Evolutionary conservation across 2,113 vertebrate species (phyloP).

Genomic region (Corythoichthys haematopterus): DNA sequence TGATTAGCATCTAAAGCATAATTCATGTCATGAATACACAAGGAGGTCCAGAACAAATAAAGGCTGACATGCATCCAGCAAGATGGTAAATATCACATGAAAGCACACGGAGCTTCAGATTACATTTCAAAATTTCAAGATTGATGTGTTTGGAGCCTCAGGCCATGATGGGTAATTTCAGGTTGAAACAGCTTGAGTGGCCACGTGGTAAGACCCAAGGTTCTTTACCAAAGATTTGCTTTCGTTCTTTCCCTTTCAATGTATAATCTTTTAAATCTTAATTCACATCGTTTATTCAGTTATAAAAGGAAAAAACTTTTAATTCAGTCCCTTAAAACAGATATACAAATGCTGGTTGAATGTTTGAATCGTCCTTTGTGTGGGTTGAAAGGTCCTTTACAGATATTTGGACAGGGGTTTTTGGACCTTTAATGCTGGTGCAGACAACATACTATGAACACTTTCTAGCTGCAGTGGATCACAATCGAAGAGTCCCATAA

Average conservation of each 20-base stretch:
- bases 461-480: neutral
- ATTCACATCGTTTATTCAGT: neutral
- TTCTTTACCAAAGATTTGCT: constrained; percentile 26
- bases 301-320: neutral
- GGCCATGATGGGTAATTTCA: constrained; percentile 35
- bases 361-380: neutral
- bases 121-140: constrained; percentile 47
- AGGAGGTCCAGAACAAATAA: constrained; percentile 53
- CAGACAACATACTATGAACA: neutral
- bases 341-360: neutral
- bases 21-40: constrained; percentile 65
- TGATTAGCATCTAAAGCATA: constrained; percentile 56
- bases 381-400: neutral
- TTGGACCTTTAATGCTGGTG: neutral
- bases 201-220: constrained; percentile 16
- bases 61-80: constrained; percentile 47
- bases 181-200: constrained; percentile 33
- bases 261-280: neutral
- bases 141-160: constrained; percentile 32
- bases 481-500: neutral
- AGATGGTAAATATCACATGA: constrained; percentile 55
- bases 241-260: neutral
- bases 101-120: constrained; percentile 46
- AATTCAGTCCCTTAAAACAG: neutral
- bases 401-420: neutral